Evolutionary conservation across 2,113 vertebrate species (phyloP).

Genomic region (Pollachius pollachius): DNA sequence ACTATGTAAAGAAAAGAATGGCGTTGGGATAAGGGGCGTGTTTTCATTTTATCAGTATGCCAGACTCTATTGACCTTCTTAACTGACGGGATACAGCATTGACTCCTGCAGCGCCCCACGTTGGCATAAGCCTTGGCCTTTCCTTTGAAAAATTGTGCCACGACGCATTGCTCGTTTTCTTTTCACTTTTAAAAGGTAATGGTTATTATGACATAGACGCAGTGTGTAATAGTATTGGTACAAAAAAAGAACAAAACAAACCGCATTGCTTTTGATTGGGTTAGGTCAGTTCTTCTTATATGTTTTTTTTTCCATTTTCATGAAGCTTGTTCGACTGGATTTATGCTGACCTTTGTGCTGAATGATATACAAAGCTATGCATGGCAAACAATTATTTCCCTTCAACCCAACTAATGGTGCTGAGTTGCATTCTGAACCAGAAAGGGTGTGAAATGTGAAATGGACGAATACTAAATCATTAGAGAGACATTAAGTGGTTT

Average conservation of each 20-base stretch:
- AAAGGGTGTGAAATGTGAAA: constrained; percentile 12
- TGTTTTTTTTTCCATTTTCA: neutral
- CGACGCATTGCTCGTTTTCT: constrained; percentile 58
- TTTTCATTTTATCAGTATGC: constrained; percentile 48
- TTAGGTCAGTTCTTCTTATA: too few species aligned
- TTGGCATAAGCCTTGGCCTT: constrained; percentile 59
- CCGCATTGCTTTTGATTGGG: constrained; percentile 19
- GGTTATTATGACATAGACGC: constrained; percentile 58
- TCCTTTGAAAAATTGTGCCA: constrained; percentile 56
- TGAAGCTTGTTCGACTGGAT: constrained; percentile 3
- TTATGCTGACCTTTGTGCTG: constrained; percentile 35
- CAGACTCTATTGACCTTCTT: constrained; percentile 67
- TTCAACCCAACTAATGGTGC: constrained; percentile 12
- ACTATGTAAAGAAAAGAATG: constrained; percentile 25
- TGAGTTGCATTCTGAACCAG: constrained; percentile 17
- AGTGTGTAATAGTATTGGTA: constrained; percentile 12
- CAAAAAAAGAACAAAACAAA: constrained; percentile 3
- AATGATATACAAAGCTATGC: constrained; percentile 36
- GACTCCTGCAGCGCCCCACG: constrained; percentile 11
- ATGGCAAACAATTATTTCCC: constrained; percentile 42
- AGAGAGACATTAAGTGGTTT: neutral
- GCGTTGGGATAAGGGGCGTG: neutral
- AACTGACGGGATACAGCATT: constrained; percentile 62
- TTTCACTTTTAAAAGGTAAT: constrained; percentile 53
- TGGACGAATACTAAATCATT: neutral